These are phyloP conservation scores for Lasioglossum morio DNA, from an alignment of 2,888 invertebrate species.

Conservation along the genomic window DNA sequence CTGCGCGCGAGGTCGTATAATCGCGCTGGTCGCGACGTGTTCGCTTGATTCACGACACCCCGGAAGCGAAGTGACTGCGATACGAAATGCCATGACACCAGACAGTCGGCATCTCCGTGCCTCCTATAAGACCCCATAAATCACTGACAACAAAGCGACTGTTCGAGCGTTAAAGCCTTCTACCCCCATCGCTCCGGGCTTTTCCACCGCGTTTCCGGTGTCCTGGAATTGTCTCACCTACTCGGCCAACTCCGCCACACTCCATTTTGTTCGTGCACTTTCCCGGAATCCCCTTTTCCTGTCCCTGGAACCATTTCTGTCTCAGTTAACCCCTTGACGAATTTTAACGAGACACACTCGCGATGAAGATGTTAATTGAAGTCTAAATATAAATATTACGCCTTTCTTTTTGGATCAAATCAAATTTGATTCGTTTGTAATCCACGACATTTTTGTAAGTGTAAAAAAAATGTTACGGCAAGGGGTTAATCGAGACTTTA, in stretches of 20 bases:
- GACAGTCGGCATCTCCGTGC: constrained; percentile 66
- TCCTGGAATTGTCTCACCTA: constrained; percentile 30
- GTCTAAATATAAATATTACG: too few species aligned
- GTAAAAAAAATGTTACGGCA: too few species aligned
- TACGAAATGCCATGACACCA: constrained; percentile 70
- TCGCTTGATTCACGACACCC: constrained; percentile 75
- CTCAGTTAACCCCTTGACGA: too few species aligned
- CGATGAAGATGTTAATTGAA: too few species aligned
- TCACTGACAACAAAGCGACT: constrained; percentile 73
- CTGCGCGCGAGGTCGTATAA: constrained; percentile 64
- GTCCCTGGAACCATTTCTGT: neutral
- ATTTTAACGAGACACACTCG: too few species aligned
- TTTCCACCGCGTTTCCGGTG: constrained; percentile 36
- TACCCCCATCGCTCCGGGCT: constrained; percentile 32
- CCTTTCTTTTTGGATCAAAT: too few species aligned
- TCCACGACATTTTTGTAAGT: too few species aligned
- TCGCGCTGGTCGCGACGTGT: constrained; percentile 67
- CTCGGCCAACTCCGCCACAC: neutral
- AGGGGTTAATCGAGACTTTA: too few species aligned
- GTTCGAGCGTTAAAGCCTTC: constrained; percentile 63
- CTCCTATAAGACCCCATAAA: constrained; percentile 69
- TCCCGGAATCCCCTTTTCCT: neutral
- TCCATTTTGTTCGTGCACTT: neutral
- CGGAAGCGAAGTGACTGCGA: constrained; percentile 72
- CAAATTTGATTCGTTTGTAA: too few species aligned